A percentile compares a stretch with the other conserved stretches of the same genome.
Evolutionary conservation across 2,888 invertebrate species (phyloP).

Genomic region (Dynastes tityus): DNA sequence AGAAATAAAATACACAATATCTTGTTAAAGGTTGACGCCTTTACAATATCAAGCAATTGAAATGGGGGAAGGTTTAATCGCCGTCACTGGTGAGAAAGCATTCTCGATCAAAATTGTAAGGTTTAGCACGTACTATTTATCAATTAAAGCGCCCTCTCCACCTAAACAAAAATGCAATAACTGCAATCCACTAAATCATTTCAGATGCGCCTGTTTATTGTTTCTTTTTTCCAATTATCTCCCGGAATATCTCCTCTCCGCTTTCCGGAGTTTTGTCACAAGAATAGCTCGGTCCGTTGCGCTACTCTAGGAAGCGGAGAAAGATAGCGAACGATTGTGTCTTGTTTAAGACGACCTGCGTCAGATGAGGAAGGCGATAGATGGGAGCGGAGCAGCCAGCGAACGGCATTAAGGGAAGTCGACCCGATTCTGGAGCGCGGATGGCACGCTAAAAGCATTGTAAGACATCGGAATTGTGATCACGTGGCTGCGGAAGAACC

Average conservation of each 20-base stretch:
- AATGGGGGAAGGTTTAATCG: no score
- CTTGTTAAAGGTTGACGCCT: no score
- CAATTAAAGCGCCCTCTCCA: conserved; percentile 64
- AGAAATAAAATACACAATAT: no score
- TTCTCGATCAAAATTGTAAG: conserved; percentile 11
- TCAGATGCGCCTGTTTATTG: conserved; percentile 65
- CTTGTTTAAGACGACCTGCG: conserved; percentile 29
- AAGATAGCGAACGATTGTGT: conserved; percentile 14
- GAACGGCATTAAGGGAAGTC: conserved; percentile 14
- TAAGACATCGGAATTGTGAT: conserved; percentile 53
- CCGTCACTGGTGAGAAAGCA: no score
- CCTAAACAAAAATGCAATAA: conserved; percentile 63
- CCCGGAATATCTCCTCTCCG: conserved; percentile 37
- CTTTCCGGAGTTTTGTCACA: conserved; percentile 13
- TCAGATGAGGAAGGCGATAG: conserved; percentile 18
- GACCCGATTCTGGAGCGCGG: conserved; percentile 33
- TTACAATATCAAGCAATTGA: no score
- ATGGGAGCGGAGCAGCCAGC: conserved; percentile 7
- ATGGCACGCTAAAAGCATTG: conserved; percentile 44
- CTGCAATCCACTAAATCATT: conserved; percentile 65
- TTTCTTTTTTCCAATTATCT: conserved; percentile 64
- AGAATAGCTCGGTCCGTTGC: conserved; percentile 14
- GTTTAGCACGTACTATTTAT: conserved; percentile 65
- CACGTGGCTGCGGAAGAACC: conserved; percentile 52
- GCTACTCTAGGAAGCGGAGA: conserved; percentile 27